Base-by-base conservation (phyloP, 2,797 vertebrate species). In the Phyllotis vaccarum region DNA sequence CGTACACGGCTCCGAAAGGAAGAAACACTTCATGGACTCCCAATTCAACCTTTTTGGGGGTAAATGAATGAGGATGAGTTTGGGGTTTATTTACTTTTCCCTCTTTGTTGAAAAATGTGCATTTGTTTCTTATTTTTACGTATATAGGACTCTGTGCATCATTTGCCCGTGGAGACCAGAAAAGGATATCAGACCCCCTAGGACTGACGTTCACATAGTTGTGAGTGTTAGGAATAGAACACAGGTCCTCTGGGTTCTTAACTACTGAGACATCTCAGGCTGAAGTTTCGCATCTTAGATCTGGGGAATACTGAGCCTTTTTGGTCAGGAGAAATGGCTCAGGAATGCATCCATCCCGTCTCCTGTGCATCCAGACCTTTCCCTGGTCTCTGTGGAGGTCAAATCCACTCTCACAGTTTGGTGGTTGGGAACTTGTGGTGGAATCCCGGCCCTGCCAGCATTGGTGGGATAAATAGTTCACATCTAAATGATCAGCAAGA, bases 21-120 rank as follows among this genome's bases (percentile, higher is more conserved):
- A 88, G 56, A 29, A 13, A 76, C 76, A 7, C 37, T 93, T 92
- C 54, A 64, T 37, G 64, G 87, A n/a, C 70, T 60, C 90, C 90
- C 75, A 54, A 52, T 74, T 92, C 79, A 34, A 56, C 14, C 7
- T 10, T 22, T 92, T 31, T 64, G 60, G 43, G 66, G 19, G 43
- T 52, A 62, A 19, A 37, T 58, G 14, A 29, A 82, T n/a, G 60
- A 76, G 40, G 81, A 74, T 89, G 74, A 12, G 56, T 72, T 95
- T 91, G 40, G 75, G 27, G 58, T 64, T 75, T 92, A 27, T 43
- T 49, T 74, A 43, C 60, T 79, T 91, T 5, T 75, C 68, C 11
- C 52, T 13, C 46, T 85, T 75, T 76, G 34, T 75, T 76, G 70
- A 85, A 86, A 75, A 64, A 64, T 93, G 93, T 93, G 86, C 75